Evolutionary conservation across 2,113 vertebrate species (phyloP).

Genomic region (Kryptolebias marmoratus): DNA sequence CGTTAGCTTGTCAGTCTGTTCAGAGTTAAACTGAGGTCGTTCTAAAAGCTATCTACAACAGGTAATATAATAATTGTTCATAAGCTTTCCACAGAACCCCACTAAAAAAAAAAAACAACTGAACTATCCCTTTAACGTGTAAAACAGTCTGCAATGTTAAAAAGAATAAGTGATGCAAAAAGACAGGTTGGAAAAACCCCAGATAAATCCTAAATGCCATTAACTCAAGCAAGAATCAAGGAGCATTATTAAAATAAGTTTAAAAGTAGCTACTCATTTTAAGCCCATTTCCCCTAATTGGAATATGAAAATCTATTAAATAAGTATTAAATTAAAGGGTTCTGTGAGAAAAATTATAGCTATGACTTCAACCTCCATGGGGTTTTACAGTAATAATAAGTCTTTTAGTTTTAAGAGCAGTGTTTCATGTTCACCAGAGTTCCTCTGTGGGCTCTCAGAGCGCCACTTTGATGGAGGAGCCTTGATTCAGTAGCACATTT

Average conservation of each 20-base stretch:
- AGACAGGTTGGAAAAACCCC: constrained; percentile 2
- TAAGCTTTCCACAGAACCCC: too few species aligned
- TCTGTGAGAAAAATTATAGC: constrained; percentile 53
- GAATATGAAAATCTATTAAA: constrained; percentile 54
- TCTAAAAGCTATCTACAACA: too few species aligned
- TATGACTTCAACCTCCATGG: constrained; percentile 54
- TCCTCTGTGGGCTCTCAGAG: constrained; percentile 53
- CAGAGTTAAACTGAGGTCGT: too few species aligned
- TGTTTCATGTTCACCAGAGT: constrained; percentile 59
- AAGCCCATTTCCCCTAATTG: constrained; percentile 42
- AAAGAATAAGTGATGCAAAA: background rate
- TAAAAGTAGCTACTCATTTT: constrained; percentile 38
- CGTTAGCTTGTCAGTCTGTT: too few species aligned
- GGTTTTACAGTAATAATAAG: constrained; percentile 64
- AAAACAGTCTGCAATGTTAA: too few species aligned
- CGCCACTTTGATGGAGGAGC: constrained; percentile 57
- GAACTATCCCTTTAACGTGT: too few species aligned
- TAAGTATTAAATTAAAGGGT: constrained; percentile 55
- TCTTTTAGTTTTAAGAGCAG: constrained; percentile 38
- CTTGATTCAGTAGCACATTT: constrained; percentile 72
- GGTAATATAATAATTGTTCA: too few species aligned
- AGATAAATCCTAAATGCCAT: constrained; percentile 4
- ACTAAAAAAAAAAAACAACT: too few species aligned
- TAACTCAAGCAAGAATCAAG: constrained; percentile 4
- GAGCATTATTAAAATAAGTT: constrained; percentile 4